These are phyloP conservation scores for Plectropomus leopardus DNA, from an alignment of 2,113 vertebrate species.

Conservation along the genomic window DNA sequence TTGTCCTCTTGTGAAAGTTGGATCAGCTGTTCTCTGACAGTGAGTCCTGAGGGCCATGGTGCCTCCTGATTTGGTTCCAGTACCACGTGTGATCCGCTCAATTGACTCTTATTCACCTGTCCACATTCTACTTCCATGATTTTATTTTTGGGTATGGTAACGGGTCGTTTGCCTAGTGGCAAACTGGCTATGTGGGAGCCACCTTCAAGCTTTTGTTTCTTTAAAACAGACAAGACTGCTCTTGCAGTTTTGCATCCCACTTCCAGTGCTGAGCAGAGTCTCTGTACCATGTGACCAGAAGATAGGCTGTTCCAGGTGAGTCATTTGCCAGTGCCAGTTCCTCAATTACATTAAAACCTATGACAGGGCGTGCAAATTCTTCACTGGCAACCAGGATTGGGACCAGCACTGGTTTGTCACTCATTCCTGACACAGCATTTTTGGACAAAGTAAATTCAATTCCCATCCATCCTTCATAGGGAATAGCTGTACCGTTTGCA, in stretches of 20 bases:
- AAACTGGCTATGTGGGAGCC: slow-evolving; percentile 9
- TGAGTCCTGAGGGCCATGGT: too few relatives aligned
- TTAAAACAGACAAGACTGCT: slow-evolving; percentile 28
- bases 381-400: slow-evolving; percentile 13
- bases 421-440: slow-evolving; percentile 12
- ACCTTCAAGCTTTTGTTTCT: not conserved
- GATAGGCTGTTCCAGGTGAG: not conserved
- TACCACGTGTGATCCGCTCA: too few relatives aligned
- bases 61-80: too few relatives aligned
- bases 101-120: too few relatives aligned
- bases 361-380: not conserved
- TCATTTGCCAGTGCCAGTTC: not conserved
- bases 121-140: too few relatives aligned
- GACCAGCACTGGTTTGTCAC: not conserved
- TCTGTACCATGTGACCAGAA: slow-evolving; percentile 4
- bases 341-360: slow-evolving; percentile 50
- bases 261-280: slow-evolving; percentile 10
- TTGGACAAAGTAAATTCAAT: not conserved
- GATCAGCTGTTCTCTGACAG: too few relatives aligned
- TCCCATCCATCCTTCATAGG: slow-evolving; percentile 27
- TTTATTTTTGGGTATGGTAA: not conserved
- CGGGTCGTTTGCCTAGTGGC: not conserved
- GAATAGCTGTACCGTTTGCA: slow-evolving; percentile 10
- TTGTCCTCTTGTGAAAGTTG: too few relatives aligned
- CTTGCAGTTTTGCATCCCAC: slow-evolving; percentile 19